These are phyloP conservation scores for Corydoras sp. DNA, from an alignment of 2,113 vertebrate genomes.

Conservation along the genomic window DNA sequence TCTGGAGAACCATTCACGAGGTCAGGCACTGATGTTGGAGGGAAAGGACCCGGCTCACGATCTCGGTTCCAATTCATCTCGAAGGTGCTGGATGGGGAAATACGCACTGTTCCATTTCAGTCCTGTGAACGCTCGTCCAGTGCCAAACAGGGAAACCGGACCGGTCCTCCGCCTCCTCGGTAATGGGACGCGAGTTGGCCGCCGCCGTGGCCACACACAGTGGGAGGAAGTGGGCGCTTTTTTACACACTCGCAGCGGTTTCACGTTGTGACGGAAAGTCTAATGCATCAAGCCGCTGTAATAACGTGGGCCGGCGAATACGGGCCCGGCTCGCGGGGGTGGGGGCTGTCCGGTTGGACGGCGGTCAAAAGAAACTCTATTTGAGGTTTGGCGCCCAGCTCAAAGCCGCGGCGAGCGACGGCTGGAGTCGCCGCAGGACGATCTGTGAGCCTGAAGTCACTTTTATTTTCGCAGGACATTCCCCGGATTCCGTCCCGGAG, in stretches of 20 bases:
- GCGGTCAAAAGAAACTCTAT: constrained; percentile 57
- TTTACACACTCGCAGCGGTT: constrained; percentile 58
- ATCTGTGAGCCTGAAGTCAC: constrained; percentile 42
- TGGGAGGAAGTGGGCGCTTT: constrained; percentile 54
- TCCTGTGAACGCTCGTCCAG: constrained; percentile 44
- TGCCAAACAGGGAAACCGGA: constrained; percentile 53
- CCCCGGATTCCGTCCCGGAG: constrained; percentile 12
- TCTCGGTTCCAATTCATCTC: too few relatives aligned
- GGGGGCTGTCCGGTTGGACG: constrained; percentile 45
- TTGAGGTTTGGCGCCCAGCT: constrained; percentile 51
- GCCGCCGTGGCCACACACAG: constrained; percentile 56
- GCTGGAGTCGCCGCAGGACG: constrained; percentile 34
- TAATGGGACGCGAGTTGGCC: constrained; percentile 55
- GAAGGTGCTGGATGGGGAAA: too few relatives aligned
- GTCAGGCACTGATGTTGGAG: too few relatives aligned
- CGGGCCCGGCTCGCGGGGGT: constrained; percentile 46
- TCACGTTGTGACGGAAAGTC: constrained; percentile 43
- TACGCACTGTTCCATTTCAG: too few relatives aligned
- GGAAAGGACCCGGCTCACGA: too few relatives aligned
- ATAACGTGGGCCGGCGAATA: constrained; percentile 58
- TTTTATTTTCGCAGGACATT: constrained; percentile 43
- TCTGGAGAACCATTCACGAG: too few relatives aligned
- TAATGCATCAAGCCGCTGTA: constrained; percentile 51
- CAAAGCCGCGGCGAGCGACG: constrained; percentile 40
- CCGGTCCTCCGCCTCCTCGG: constrained; percentile 51